These are phyloP conservation scores for Radopholus similis DNA, from an alignment of 1,140 invertebrate genomes.

Conservation along the genomic window DNA sequence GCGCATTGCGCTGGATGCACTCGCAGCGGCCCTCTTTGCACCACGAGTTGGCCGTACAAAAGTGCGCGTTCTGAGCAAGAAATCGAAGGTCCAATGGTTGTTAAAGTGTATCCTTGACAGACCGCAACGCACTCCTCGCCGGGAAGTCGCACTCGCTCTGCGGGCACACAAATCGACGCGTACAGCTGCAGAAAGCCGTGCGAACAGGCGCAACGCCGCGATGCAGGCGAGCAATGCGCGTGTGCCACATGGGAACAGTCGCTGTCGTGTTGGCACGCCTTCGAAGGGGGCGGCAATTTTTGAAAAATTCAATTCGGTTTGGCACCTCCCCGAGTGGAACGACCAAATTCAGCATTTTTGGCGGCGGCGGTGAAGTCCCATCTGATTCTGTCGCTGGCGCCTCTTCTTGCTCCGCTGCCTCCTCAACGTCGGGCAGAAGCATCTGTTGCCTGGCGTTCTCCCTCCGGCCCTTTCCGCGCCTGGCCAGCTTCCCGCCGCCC, in stretches of 20 bases:
- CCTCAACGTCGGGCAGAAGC: not conserved
- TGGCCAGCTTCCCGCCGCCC: not conserved
- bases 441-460: too few relatives aligned
- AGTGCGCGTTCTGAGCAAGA: not conserved
- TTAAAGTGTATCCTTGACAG: not conserved
- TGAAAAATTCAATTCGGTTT: too few relatives aligned
- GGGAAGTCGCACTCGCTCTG: conserved; percentile 11
- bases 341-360: not conserved
- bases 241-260: not conserved
- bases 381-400: not conserved
- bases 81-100: not conserved
- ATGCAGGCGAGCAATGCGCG: not conserved
- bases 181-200: conserved; percentile 20
- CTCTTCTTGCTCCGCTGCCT: not conserved
- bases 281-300: too few relatives aligned
- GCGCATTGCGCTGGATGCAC: not conserved
- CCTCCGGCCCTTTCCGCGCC: not conserved
- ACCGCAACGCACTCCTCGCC: conserved; percentile 25
- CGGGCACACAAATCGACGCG: conserved; percentile 21
- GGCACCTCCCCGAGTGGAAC: not conserved
- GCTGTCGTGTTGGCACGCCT: not conserved
- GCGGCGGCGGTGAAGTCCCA: not conserved
- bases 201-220: not conserved
- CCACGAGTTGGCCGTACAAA: conserved; percentile 28
- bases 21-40: conserved; percentile 28